Percentiles rank a stretch among this genome's conserved stretches.
Conservation (phyloP, 92 coral and sea anemone genomes). For the Palythoa grandis region DNA sequence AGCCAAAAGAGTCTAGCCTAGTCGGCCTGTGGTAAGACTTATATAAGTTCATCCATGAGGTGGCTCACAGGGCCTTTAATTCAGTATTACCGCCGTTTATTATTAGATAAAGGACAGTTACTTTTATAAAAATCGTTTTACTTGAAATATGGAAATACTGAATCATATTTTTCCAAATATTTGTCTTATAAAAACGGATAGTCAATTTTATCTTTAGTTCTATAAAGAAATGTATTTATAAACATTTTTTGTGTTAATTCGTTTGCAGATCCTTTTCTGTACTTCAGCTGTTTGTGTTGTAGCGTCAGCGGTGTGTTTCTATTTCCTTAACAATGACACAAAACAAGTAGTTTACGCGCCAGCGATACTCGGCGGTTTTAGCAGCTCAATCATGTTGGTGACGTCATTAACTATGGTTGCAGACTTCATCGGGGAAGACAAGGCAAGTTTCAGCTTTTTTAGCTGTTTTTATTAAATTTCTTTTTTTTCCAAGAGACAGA, state of each 20-base stretch:
- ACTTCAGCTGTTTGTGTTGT: slow-evolving; percentile 65
- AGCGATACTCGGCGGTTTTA: slow-evolving; percentile 77
- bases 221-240: no score
- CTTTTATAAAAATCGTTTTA: no score
- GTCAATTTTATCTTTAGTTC: no score
- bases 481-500: not conserved
- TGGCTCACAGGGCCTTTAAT: no score
- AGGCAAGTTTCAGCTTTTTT: slow-evolving; percentile 11
- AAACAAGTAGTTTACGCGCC: slow-evolving; percentile 81
- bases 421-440: slow-evolving; percentile 83
- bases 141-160: no score
- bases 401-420: slow-evolving; percentile 89
- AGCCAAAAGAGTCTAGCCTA: no score
- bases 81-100: no score
- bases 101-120: no score
- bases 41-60: no score
- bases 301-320: slow-evolving; percentile 77
- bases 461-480: not conserved
- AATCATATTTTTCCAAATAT: no score
- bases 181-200: no score
- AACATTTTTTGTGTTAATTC: not conserved
- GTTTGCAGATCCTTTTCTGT: slow-evolving; percentile 74
- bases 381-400: slow-evolving; percentile 85
- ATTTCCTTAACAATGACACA: slow-evolving; percentile 64
- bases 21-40: no score